A percentile compares a stretch with the other conserved stretches of the same genome.
These are phyloP conservation scores for Phalacrocorax brasilianus DNA, from an alignment of 2,113 vertebrate genomes.

Conservation along the genomic window DNA sequence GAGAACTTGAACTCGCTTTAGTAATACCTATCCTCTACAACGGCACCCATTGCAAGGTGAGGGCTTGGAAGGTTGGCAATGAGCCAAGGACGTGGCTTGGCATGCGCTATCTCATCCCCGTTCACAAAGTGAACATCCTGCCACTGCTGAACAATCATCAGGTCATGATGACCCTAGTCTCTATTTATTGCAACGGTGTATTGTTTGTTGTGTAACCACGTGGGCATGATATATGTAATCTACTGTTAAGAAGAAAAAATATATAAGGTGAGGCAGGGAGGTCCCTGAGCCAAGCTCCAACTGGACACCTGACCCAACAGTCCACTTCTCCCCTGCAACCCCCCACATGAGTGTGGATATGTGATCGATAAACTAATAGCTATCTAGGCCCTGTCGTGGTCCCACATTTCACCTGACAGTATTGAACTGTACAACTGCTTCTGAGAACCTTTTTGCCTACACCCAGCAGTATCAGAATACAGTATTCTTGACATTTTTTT, in stretches of 20 bases:
- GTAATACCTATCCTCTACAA: background rate
- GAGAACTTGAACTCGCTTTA: background rate
- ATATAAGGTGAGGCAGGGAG: background rate
- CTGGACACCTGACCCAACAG: background rate
- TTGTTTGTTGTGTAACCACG: background rate
- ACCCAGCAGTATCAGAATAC: background rate
- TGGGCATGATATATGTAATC: background rate
- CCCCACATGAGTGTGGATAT: rapidly evolving
- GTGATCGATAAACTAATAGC: background rate
- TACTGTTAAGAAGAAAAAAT: background rate
- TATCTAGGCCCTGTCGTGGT: background rate
- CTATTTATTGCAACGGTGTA: background rate
- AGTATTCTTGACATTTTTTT: background rate
- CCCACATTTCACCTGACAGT: background rate
- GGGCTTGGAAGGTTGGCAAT: background rate
- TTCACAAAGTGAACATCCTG: background rate
- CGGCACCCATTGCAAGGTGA: background rate
- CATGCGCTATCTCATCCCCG: background rate
- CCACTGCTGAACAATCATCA: background rate
- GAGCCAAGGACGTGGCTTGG: background rate
- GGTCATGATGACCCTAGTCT: constrained; percentile 19
- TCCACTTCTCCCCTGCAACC: background rate
- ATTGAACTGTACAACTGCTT: background rate
- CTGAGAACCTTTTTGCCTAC: background rate
- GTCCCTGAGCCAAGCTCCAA: background rate